Evolutionary conservation across 2,113 vertebrate genomes (phyloP).

Genomic region (Zosterops lateralis): DNA sequence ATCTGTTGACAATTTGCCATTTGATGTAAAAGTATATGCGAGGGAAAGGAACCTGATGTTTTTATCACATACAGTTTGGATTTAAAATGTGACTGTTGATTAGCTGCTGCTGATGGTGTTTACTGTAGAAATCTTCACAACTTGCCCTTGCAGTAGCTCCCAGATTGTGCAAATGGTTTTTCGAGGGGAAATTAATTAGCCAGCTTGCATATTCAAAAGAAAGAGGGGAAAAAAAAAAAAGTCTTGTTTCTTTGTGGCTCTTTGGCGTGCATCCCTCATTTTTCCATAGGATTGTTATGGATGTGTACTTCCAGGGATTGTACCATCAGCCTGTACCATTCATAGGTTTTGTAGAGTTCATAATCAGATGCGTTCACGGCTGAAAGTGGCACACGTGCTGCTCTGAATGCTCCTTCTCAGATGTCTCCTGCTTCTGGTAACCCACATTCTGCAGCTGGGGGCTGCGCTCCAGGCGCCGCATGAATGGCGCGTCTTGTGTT

Average conservation of each 20-base stretch:
- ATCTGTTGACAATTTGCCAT: not conserved
- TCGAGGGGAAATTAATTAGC: not conserved
- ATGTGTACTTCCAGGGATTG: slow-evolving; percentile 11
- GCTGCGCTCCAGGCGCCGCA: not conserved
- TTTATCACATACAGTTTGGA: not conserved
- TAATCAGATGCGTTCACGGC: not conserved
- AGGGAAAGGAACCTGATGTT: not conserved
- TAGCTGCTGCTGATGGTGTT: not conserved
- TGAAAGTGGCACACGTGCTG: slow-evolving; percentile 42
- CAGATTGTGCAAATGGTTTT: not conserved
- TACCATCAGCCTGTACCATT: not conserved
- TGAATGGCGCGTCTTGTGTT: slow-evolving; percentile 39
- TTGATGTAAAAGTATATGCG: not conserved
- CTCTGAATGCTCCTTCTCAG: slow-evolving; percentile 60
- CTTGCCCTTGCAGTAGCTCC: not conserved
- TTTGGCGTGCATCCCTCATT: not conserved
- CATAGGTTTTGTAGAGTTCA: slow-evolving; percentile 1
- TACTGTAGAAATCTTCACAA: not conserved
- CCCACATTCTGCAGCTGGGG: slow-evolving; percentile 59
- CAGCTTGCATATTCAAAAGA: not conserved
- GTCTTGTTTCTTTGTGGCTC: not conserved
- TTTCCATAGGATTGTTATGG: not conserved
- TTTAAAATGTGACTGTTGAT: not conserved
- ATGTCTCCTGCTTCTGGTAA: slow-evolving; percentile 48
- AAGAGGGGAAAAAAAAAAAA: not conserved